These are phyloP conservation scores for Australoheros facetus DNA, from an alignment of 2,797 vertebrate genomes.

Conservation along the genomic window DNA sequence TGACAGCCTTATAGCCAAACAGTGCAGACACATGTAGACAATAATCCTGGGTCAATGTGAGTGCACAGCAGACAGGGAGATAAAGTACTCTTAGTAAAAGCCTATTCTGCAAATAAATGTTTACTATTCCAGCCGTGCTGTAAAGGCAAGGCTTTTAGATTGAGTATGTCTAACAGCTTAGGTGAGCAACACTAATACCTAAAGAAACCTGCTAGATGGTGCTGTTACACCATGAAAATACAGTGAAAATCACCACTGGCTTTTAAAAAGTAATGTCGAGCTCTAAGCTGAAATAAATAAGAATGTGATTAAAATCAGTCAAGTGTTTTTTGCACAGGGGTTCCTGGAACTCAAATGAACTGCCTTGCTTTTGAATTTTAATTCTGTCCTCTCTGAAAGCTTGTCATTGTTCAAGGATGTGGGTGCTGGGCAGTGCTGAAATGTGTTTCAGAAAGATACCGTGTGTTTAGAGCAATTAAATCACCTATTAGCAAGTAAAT, in stretches of 20 bases:
- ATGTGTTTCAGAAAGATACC: slow-evolving; percentile 80
- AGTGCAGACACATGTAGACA: slow-evolving; percentile 45
- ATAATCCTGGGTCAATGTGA: slow-evolving; percentile 48
- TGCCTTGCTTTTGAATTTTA: slow-evolving; percentile 76
- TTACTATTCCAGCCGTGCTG: slow-evolving; percentile 43
- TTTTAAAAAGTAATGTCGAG: slow-evolving; percentile 57
- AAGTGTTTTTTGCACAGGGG: slow-evolving; percentile 76
- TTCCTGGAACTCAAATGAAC: slow-evolving; percentile 76
- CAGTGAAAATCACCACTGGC: slow-evolving; percentile 15
- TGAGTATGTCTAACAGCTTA: slow-evolving; percentile 36
- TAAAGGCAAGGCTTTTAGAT: slow-evolving; percentile 31
- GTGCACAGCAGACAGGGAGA: slow-evolving; percentile 47
- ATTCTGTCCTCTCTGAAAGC: slow-evolving; percentile 75
- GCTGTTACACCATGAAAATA: slow-evolving; percentile 62
- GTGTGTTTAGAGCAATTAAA: slow-evolving; percentile 75
- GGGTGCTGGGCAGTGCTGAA: slow-evolving; percentile 67
- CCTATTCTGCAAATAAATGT: slow-evolving; percentile 59
- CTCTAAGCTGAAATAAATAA: slow-evolving; percentile 78
- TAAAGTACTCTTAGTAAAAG: slow-evolving; percentile 51
- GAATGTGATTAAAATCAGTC: slow-evolving; percentile 83
- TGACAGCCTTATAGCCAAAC: slow-evolving; percentile 15
- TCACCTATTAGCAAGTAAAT: slow-evolving; percentile 71
- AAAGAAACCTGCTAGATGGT: slow-evolving; percentile 64
- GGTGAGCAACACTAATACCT: background rate
- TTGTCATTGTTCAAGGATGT: slow-evolving; percentile 77